Evolutionary conservation across 2,888 invertebrate genomes (phyloP).

Genomic region (Pyrrhia umbra): DNA sequence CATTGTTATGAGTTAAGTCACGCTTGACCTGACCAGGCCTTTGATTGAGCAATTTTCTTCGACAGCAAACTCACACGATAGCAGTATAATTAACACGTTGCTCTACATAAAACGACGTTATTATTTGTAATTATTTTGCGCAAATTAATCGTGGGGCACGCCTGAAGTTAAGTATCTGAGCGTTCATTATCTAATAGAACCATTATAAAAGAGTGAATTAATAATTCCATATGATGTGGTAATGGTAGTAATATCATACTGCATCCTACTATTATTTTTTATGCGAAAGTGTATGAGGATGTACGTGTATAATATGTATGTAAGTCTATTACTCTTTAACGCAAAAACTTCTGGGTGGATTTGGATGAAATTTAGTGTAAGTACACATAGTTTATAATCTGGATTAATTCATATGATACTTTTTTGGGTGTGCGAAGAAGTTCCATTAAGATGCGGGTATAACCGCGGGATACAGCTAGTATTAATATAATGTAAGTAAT

Average conservation of each 20-base stretch:
- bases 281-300: no score
- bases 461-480: no score
- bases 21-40: slow-evolving; percentile 75
- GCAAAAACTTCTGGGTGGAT: no score
- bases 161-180: slow-evolving; percentile 31
- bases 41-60: slow-evolving; percentile 83
- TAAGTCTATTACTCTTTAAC: no score
- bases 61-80: slow-evolving; percentile 73
- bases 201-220: slow-evolving; percentile 6
- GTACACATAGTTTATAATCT: no score
- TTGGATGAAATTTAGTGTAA: no score
- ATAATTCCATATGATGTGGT: not conserved
- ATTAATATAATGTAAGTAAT: not conserved
- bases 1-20: slow-evolving; percentile 77
- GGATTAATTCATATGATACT: no score
- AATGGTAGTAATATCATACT: not conserved
- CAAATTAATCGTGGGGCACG: slow-evolving; percentile 40
- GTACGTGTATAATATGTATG: no score
- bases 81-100: slow-evolving; percentile 77
- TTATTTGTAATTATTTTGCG: slow-evolving; percentile 58
- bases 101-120: slow-evolving; percentile 57
- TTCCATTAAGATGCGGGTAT: no score
- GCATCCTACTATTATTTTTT: no score
- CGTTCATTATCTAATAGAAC: slow-evolving; percentile 22
- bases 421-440: no score